Conservation (phyloP, 2,113 vertebrate genomes). For the Ovibos moschatus region DNA sequence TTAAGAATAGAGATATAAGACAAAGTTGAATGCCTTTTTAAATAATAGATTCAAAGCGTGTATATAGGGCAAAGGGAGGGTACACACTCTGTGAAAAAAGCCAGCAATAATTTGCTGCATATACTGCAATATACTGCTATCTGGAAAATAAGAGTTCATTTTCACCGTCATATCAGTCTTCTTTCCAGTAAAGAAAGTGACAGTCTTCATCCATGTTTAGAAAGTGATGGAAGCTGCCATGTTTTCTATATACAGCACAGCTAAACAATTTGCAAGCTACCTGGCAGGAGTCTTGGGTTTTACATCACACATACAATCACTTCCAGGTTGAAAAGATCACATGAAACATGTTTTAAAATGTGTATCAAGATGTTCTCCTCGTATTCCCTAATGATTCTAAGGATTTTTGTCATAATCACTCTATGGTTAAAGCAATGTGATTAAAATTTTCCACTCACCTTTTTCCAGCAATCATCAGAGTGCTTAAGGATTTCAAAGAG, state of each 20-base stretch:
- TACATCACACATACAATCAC: slow-evolving; percentile 7
- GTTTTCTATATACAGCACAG: neutral
- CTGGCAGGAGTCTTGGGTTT: neutral
- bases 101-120: slow-evolving; percentile 25
- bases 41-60: slow-evolving; percentile 64
- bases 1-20: slow-evolving; percentile 58
- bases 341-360: neutral
- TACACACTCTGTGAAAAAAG: neutral
- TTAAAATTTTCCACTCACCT: slow-evolving; percentile 58
- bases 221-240: neutral
- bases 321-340: neutral
- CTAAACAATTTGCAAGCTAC: neutral
- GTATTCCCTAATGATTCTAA: neutral
- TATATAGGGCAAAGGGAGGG: slow-evolving; percentile 32
- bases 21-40: slow-evolving; percentile 47
- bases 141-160: slow-evolving; percentile 54
- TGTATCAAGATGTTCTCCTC: neutral
- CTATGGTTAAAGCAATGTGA: neutral
- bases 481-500: slow-evolving; percentile 68
- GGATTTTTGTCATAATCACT: neutral
- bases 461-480: slow-evolving; percentile 33
- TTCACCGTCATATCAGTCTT: slow-evolving; percentile 14
- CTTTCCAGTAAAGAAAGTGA: neutral
- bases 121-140: neutral
- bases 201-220: slow-evolving; percentile 1